Evolutionary conservation across 2,113 vertebrate genomes (phyloP).

Genomic region (Glaucomys volans): DNA sequence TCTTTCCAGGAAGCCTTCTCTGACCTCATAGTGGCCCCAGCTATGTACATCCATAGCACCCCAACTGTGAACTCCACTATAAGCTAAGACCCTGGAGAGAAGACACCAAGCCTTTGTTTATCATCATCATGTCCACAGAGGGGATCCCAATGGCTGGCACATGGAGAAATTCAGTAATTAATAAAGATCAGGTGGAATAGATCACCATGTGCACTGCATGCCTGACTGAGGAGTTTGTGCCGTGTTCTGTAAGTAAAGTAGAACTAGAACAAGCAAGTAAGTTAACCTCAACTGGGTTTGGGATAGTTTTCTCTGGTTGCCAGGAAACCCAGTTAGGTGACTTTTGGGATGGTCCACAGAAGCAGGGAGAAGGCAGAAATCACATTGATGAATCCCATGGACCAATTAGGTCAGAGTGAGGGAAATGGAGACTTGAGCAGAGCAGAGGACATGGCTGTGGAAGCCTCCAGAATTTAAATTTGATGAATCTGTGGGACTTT

Average conservation of each 20-base stretch:
- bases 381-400: accelerated
- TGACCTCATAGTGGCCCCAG: not conserved
- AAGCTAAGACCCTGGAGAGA: not conserved
- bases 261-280: not conserved
- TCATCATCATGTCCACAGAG: not conserved
- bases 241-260: not conserved
- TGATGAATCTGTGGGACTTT: too few relatives aligned
- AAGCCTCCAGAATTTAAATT: not conserved
- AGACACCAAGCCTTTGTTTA: not conserved
- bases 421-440: not conserved
- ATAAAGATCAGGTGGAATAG: not conserved
- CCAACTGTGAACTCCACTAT: too few relatives aligned
- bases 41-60: too few relatives aligned
- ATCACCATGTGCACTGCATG: accelerated
- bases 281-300: not conserved
- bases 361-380: not conserved
- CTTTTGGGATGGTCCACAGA: not conserved
- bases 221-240: not conserved
- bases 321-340: not conserved
- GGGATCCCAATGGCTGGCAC: not conserved
- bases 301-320: not conserved
- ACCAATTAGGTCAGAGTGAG: too few relatives aligned
- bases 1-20: not conserved
- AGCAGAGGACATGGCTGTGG: not conserved
- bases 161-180: not conserved